Base-by-base conservation (phyloP, 2,113 vertebrate species). In the Triplophysa rosa region DNA sequence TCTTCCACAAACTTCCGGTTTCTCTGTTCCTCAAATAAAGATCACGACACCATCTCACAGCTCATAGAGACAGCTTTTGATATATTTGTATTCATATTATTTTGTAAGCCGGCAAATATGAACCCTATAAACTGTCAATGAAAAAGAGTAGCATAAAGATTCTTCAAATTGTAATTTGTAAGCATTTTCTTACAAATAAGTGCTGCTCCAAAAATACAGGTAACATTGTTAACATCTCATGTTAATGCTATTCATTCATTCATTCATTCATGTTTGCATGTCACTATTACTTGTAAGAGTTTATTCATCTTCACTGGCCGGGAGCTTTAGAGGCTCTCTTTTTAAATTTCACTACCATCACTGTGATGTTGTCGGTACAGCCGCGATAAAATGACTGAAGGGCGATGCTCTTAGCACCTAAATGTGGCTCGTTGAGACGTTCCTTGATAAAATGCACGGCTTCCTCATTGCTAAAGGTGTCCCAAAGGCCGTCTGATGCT, bases 331-430 rank as follows among this genome's bases (percentile, higher is more conserved):
- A 92, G 91, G 90, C 93, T 81, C 93, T 84, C 29, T 95, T 95
- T 91, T 95, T 96, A 87, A 99, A 98, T 91, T 98, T 99, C 59
- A 99, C 95, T 89, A 99, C 97, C 98, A 99, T 99, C 80, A 99
- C 98, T 0, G 98, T 99, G 87, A 99, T 99, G 63, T 99, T 99
- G 88, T 99, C 98, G 8, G 97, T 96, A 82, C 97, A 99, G 24
- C 98, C 98, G 5, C 97, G 93, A 89, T 98, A 98, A 80, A 96
- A 99, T n/a, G 98, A 97, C 92, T 99, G 98, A 42, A 99, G 93
- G 45, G 98, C 97, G 73, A 99, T 98, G 88, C 97, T 99, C 90
- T 99, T 99, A 64, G 98, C 97, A 0, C 98, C 98, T 1, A 98
- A 97, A 90, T 98, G 98, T 0, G 98, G 98, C 86, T 99, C 98